Percentiles rank a stretch among this genome's conserved stretches.
phyloP scores from a whole-genome alignment of 2,113 vertebrate species.

The Xiphophorus couchianus region DNA sequence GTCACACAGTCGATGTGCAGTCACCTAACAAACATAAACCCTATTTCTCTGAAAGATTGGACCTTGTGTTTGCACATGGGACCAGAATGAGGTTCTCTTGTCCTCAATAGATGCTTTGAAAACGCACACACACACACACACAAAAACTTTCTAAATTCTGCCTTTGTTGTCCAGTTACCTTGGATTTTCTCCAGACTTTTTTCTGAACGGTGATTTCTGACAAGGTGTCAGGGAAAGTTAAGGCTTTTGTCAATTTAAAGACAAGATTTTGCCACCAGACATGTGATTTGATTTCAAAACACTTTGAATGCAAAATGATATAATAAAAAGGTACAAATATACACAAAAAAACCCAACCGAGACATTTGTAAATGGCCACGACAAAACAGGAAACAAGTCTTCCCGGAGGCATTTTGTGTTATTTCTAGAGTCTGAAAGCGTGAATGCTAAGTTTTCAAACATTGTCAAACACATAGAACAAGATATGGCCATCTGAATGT shows the following conservation, averaged over 20 bases:
- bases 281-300: background rate
- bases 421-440: too few species aligned
- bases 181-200: constrained; percentile 2
- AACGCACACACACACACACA: background rate
- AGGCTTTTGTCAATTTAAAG: too few species aligned
- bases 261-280: too few species aligned
- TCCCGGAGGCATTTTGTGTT: too few species aligned
- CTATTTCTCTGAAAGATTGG: constrained; percentile 75
- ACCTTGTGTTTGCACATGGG: constrained; percentile 74
- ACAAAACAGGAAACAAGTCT: too few species aligned
- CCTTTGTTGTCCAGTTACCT: constrained; percentile 38
- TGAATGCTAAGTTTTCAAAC: too few species aligned
- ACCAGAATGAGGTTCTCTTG: constrained; percentile 44
- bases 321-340: background rate
- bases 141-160: constrained; percentile 1
- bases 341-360: background rate
- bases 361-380: background rate
- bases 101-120: constrained; percentile 37
- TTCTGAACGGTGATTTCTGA: background rate
- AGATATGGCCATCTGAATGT: too few species aligned
- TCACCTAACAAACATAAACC: constrained; percentile 72
- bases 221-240: background rate
- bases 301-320: background rate
- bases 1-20: constrained; percentile 56
- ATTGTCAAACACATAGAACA: too few species aligned